Base-by-base conservation (phyloP, 2,888 invertebrate genomes). In the Melieria picta region DNA sequence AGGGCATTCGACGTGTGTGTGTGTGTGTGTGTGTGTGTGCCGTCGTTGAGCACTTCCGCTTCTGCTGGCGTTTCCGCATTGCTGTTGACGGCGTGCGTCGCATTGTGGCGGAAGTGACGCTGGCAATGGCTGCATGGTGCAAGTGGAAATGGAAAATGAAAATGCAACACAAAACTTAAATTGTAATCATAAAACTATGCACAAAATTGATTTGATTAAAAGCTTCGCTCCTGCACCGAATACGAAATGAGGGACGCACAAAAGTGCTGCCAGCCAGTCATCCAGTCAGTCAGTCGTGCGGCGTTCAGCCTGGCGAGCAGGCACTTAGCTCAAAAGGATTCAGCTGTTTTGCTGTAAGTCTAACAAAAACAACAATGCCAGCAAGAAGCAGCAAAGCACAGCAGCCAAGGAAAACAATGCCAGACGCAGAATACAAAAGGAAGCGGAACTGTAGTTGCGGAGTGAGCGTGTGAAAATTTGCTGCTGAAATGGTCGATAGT, bases 201-300 rank as follows among this genome's bases (percentile, higher is more conserved):
- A 77, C 76, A 75, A 78, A 78, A 78, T 78, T 78, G 78, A 78
- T 78, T 78, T 78, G 77, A 78, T 78, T 78, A 77, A 77, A 77
- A 78, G 77, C 75, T 70, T 73, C 69, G 74, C 67, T 73, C 75
- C 73, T 76, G 77, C 74, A 73, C 71, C 71, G 78, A 76, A 78
- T 78, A 77, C 75, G 73, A 76, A 77, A 77, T 77, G 76, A 77
- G 76, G 63, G 73, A 61, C 58, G 66, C 63, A 56, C 43, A 62
- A 62, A 69, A 62, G 47, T 16, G 70, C 56, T 58, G 65, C 65
- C 46, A 56, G 48, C 11, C 60, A 50, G 48, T 45, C 30, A 30
- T 1, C 30, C 30, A 30, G 30, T 30, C 30, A 30, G 30, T 30
- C 30, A 30, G 30, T 30, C 30, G 30, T 30, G 30, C 30, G 30